Evolutionary conservation across 2,113 vertebrate genomes (phyloP), one percentile per base, ranked within the genome.

Genomic region (Chunga burmeisteri): DNA sequence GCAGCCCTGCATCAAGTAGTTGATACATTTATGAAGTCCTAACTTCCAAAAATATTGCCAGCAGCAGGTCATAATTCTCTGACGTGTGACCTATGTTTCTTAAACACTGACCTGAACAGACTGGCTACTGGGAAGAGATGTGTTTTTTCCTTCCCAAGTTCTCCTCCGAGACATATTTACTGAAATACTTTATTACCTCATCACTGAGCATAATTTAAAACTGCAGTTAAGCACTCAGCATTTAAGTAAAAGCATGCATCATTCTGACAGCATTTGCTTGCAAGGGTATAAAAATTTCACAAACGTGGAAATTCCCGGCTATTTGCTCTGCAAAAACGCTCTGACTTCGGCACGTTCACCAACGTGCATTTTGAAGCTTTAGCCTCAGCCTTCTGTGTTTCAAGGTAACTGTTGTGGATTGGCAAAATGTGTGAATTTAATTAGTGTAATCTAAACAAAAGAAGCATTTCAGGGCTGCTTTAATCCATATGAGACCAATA

Each of bases 121-220:
- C 90, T 52, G 80, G 93, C 89, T 97, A 97, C 93, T 86, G 96
- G 93, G 94, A 97, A 97, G 97, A 81, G 30, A 78, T 85, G 88
- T 62, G 67, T 4, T 93, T 94, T 94, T 97, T 85, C 96, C 74
- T 88, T 82, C 81, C 78, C 94, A 96, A 96, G 70, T 82, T 97
- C 96, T 97, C 98, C 95, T 97, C 78, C 22, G 97, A 98, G 98
- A 98, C 75, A 9, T 96, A 97, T 97, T 97, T 97, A 97, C 90
- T 97, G 96, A 98, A 98, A 98, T 97, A 96, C 78, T 98, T 98
- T 98, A 98, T 97, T 97, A 97, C 97, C 88, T 97, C 94, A 94
- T 95, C 93, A 95, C 71, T 61, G 78, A 97, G 90, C 82, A 95
- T 97, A 97, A 98, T 97, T 97, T 97, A 97, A 97, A 98, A 96